Evolutionary conservation across 2,888 invertebrate genomes (phyloP).

Genomic region (Brenthis daphne): DNA sequence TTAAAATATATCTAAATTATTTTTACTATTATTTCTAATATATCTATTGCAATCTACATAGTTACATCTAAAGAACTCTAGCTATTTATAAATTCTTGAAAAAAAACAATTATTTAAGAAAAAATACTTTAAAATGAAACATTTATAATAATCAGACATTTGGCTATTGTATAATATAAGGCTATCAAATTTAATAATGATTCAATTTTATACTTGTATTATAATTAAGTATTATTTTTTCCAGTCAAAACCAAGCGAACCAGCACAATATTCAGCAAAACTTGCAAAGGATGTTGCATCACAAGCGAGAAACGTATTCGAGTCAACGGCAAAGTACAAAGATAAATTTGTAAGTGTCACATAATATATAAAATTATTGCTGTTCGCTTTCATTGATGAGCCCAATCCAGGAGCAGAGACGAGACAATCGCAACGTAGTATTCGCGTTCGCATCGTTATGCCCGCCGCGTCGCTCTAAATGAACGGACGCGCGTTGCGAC

Average conservation of each 20-base stretch:
- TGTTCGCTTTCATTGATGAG: constrained; percentile 71
- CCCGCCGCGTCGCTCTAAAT: constrained; percentile 77
- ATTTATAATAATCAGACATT: too few species aligned
- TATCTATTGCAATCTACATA: too few species aligned
- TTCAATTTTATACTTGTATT: not conserved
- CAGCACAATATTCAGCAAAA: constrained; percentile 53
- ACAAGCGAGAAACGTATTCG: constrained; percentile 59
- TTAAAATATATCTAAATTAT: not conserved
- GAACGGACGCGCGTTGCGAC: constrained; percentile 75
- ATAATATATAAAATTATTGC: constrained; percentile 41
- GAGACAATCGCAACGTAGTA: constrained; percentile 60
- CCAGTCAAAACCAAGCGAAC: constrained; percentile 56
- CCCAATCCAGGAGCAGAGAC: constrained; percentile 43
- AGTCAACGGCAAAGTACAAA: constrained; percentile 59
- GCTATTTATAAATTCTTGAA: too few species aligned
- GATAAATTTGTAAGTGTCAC: constrained; percentile 68
- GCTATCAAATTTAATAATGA: not conserved
- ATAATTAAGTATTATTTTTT: constrained; percentile 42
- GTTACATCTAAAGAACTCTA: too few species aligned
- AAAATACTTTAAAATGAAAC: too few species aligned
- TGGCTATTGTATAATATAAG: too few species aligned
- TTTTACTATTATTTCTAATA: too few species aligned
- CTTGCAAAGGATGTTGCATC: constrained; percentile 55
- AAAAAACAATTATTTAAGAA: too few species aligned
- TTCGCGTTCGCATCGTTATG: constrained; percentile 71